Evolutionary conservation across 1,140 invertebrate genomes (phyloP), one percentile per base, ranked within the genome.

Genomic region (Trichoplusia ni): DNA sequence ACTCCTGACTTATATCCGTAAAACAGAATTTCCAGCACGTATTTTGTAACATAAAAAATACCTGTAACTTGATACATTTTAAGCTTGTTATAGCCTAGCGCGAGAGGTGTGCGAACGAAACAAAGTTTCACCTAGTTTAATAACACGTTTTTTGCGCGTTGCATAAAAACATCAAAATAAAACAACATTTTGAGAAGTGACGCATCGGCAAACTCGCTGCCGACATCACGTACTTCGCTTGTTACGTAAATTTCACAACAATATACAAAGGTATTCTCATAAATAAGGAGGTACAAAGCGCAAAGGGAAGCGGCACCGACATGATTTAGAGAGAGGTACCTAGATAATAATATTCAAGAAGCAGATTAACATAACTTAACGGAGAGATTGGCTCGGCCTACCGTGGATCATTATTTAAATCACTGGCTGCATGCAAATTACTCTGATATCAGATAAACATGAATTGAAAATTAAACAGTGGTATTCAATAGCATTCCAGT

Each of bases 331-430:
- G 62, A 21, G 14, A 38, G 35, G 51, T 59, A 66, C 46, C 56
- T 68, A 66, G 44, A 72, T 75, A 67, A 70, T 68, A 70, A 67
- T 67, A 75, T 72, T 69, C 67, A 62, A 66, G 66, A 64, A 40
- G 37, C 42, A 54, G 69, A 75, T 75, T 72, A 75, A 31, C 67
- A 70, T 75, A 72, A 69, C 67, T 72, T 72, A 67, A 46, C 51
- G 29, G 64, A 65, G 47, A 70, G 66, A 71, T 71, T 64, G 47
- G 59, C 53, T 53, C 56, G 33, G 62, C 42, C 44, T 59, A 51
- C 63, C 23, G 37, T 38, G 64, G 62, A 64, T 76, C 68, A 67
- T 73, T 71, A 76, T 76, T 73, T 73, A 76, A 76, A 76, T 76
- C 68, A 74, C 65, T 54, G 53, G 61, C 59, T 73, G 58, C 60